These are phyloP conservation scores for Drosophila rhopaloa DNA, from an alignment of 1,140 invertebrate species.

Conservation along the genomic window DNA sequence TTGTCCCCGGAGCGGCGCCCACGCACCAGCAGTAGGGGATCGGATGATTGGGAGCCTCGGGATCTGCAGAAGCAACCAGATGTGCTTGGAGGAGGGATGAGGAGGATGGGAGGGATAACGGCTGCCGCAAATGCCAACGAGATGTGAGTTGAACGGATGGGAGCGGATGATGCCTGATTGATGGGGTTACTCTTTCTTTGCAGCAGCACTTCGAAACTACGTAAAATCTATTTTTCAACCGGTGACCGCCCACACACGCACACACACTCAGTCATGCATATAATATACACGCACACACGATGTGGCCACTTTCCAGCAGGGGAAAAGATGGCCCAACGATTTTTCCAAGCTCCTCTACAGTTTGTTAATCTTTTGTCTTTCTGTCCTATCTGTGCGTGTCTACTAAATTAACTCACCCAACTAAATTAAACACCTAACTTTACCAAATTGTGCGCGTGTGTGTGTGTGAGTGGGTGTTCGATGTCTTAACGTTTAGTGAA, in stretches of 20 bases:
- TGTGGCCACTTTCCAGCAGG: constrained; percentile 1
- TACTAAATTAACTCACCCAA: constrained; percentile 30
- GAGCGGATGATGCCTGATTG: neutral
- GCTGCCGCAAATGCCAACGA: constrained; percentile 36
- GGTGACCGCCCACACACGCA: neutral
- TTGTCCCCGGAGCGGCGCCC: constrained; percentile 77
- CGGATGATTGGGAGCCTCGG: constrained; percentile 1
- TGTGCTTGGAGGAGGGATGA: neutral
- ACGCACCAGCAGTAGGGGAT: constrained; percentile 12
- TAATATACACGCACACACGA: constrained; percentile 2
- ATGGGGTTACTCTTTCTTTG: constrained; percentile 22
- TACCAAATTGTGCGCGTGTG: constrained; percentile 8
- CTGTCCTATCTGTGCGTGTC: constrained; percentile 15
- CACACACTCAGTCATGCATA: constrained; percentile 12
- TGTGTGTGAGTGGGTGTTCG: constrained; percentile 23
- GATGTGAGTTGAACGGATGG: constrained; percentile 24
- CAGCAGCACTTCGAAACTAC: constrained; percentile 46
- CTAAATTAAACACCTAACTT: constrained; percentile 7
- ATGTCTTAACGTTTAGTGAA: constrained; percentile 34
- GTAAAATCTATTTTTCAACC: constrained; percentile 33
- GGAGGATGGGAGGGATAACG: neutral
- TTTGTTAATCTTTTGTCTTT: constrained; percentile 16
- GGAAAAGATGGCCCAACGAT: neutral
- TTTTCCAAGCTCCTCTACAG: constrained; percentile 1
- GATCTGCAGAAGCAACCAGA: neutral